These are phyloP conservation scores for Ariopsis seemanni DNA, from an alignment of 2,113 vertebrate species.

Conservation along the genomic window DNA sequence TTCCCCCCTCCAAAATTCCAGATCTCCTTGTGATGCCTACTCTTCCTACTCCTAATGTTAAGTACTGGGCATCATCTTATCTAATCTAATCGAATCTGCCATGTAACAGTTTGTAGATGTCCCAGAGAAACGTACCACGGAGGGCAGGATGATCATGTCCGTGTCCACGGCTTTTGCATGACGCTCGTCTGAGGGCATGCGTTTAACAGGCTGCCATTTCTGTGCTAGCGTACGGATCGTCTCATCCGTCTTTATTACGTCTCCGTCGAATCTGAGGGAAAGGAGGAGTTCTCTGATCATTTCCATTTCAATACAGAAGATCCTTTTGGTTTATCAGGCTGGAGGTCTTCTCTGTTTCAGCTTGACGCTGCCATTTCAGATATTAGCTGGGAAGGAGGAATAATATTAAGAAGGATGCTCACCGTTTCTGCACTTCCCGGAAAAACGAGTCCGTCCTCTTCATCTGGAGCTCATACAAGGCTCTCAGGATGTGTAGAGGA, in stretches of 20 bases:
- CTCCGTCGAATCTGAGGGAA: constrained; percentile 85
- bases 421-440: constrained; percentile 95
- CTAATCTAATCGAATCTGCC: not conserved
- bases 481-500: constrained; percentile 90
- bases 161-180: constrained; percentile 90
- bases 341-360: not conserved
- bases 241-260: constrained; percentile 90
- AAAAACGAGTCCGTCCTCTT: constrained; percentile 94
- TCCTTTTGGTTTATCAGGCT: not conserved
- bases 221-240: constrained; percentile 87
- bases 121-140: constrained; percentile 73
- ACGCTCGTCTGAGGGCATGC: constrained; percentile 81
- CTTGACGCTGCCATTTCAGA: not conserved
- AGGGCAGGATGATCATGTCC: constrained; percentile 91
- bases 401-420: constrained; percentile 6
- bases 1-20: not conserved
- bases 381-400: not conserved
- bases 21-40: not conserved
- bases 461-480: constrained; percentile 95
- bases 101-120: not conserved
- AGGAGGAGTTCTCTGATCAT: not conserved
- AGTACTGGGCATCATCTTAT: not conserved
- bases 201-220: constrained; percentile 89
- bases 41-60: not conserved
- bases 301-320: not conserved